A percentile compares a stretch with the other conserved stretches of the same genome.
Evolutionary conservation across 2,888 invertebrate genomes (phyloP).

Genomic region (Drosophila maculinotata): DNA sequence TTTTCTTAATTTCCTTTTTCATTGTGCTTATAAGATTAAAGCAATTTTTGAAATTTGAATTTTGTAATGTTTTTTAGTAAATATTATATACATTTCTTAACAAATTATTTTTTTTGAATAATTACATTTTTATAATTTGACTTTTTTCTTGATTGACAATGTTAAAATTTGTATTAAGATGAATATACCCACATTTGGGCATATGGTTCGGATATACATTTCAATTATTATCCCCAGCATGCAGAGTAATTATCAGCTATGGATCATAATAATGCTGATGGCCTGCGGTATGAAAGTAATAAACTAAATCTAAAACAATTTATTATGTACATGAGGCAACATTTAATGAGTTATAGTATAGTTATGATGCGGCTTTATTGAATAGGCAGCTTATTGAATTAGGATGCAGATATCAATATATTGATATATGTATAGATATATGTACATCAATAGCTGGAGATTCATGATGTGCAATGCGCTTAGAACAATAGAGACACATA

Average conservation of each 20-base stretch:
- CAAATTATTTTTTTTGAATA: no score
- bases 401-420: conserved; percentile 48
- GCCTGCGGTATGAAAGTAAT: conserved; percentile 23
- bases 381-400: conserved; percentile 52
- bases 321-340: conserved; percentile 31
- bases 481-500: conserved; percentile 45
- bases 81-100: no score
- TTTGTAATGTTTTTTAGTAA: no score
- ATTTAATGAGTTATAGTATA: conserved; percentile 42
- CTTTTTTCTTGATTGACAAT: no score
- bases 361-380: conserved; percentile 23
- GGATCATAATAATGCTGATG: conserved; percentile 17
- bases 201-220: conserved; percentile 1
- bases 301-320: conserved; percentile 37
- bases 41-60: no score
- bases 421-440: neutral
- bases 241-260: conserved; percentile 47
- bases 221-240: conserved; percentile 31
- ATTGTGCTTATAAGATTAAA: no score
- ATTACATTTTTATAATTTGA: no score
- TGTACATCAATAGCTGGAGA: neutral
- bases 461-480: conserved; percentile 28
- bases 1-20: no score
- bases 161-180: neutral
- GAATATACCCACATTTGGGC: neutral